Percentiles rank a stretch among this genome's conserved stretches.
Conservation (phyloP, 2,113 vertebrate genomes). For the Chauna torquata region DNA sequence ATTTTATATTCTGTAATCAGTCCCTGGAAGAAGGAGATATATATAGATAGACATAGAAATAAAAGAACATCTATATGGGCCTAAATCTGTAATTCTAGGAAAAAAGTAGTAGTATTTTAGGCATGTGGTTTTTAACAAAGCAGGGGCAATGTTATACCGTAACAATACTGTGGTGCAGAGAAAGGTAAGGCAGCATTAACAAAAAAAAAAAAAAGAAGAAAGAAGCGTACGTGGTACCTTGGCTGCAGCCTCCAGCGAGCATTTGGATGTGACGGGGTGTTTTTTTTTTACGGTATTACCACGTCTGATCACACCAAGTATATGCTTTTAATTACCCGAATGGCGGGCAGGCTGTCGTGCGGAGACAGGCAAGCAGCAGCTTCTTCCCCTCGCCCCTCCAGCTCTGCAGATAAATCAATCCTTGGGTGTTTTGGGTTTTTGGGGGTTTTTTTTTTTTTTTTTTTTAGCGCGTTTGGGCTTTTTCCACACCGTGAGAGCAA, state of each 20-base stretch:
- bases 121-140: background rate
- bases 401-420: background rate
- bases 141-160: background rate
- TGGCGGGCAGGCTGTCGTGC: background rate
- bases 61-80: background rate
- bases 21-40: background rate
- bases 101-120: background rate
- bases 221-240: background rate
- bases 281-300: background rate
- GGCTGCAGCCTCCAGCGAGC: background rate
- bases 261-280: background rate
- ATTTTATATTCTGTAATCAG: background rate
- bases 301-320: background rate
- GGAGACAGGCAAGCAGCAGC: background rate
- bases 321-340: constrained; percentile 16
- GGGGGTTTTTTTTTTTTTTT: background rate
- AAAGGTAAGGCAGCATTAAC: background rate
- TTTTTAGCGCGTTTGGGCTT: background rate
- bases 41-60: background rate
- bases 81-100: background rate
- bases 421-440: background rate
- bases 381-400: background rate
- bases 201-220: background rate
- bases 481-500: background rate
- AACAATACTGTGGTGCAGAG: background rate